A percentile compares a stretch with the other conserved stretches of the same genome.
Evolutionary conservation across 1,140 invertebrate species (phyloP).

Genomic region (Bilobella aurantiaca): DNA sequence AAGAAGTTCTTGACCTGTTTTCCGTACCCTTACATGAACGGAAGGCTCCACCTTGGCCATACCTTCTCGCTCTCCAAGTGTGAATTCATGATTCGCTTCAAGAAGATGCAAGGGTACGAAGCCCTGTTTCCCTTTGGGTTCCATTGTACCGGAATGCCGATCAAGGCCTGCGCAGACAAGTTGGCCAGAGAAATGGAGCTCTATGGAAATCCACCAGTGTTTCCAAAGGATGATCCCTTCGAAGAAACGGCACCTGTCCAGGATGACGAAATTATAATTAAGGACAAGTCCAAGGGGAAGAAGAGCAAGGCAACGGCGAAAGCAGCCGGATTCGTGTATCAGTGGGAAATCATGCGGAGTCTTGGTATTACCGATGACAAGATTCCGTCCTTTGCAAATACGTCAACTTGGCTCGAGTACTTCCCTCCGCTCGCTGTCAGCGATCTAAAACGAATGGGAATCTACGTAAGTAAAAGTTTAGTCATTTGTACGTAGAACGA

Average conservation of each 20-base stretch:
- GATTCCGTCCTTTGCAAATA: conserved; percentile 85
- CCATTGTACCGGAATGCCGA: conserved; percentile 96
- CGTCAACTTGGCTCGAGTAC: conserved; percentile 85
- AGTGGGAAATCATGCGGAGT: conserved; percentile 98
- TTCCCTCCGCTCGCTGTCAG: conserved; percentile 82
- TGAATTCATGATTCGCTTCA: conserved; percentile 55
- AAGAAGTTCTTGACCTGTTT: conserved; percentile 92
- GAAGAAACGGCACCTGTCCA: conserved; percentile 41
- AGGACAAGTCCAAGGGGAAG: conserved; percentile 92
- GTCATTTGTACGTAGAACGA: too few relatives aligned
- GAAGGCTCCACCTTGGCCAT: conserved; percentile 91
- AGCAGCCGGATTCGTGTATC: conserved; percentile 75
- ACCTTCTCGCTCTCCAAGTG: conserved; percentile 95
- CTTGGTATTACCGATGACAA: conserved; percentile 81
- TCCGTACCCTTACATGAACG: conserved; percentile 99
- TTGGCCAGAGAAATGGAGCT: conserved; percentile 82
- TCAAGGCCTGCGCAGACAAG: conserved; percentile 97
- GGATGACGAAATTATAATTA: conserved; percentile 52
- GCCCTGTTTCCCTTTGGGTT: conserved; percentile 96
- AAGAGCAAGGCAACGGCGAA: conserved; percentile 98
- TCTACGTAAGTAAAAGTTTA: conserved; percentile 58
- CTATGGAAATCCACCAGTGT: conserved; percentile 86
- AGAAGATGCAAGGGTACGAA: conserved; percentile 79
- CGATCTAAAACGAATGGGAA: conserved; percentile 78
- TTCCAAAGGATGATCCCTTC: conserved; percentile 56